Conservation (phyloP, 1,140 invertebrate species). For the Magallana angulata region DNA sequence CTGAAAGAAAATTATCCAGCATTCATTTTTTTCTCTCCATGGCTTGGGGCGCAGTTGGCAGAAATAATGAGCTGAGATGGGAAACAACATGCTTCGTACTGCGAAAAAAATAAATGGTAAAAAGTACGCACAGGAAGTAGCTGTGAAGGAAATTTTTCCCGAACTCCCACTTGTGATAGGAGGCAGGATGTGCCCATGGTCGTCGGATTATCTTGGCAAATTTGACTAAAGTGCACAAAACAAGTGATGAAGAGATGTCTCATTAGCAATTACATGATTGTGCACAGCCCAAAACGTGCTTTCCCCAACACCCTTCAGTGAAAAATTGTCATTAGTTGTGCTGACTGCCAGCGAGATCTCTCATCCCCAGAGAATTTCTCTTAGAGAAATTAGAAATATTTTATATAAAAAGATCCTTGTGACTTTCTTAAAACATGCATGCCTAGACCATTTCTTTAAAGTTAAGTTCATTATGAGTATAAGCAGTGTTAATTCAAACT, state of each 20-base stretch:
- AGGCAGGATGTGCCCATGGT: slow-evolving; percentile 10
- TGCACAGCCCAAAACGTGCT: background rate
- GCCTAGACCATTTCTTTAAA: no score
- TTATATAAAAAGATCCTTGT: no score
- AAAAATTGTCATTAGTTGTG: background rate
- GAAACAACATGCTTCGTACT: background rate
- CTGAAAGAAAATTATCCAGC: background rate
- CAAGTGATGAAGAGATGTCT: slow-evolving; percentile 16
- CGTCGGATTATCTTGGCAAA: slow-evolving; percentile 15
- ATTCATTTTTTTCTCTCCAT: slow-evolving; percentile 5
- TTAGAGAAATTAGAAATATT: background rate
- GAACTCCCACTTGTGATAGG: slow-evolving; percentile 15
- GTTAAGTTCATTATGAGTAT: no score
- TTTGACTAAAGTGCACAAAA: slow-evolving; percentile 30
- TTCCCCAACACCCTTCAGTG: background rate
- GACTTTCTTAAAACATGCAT: no score
- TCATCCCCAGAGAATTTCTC: background rate
- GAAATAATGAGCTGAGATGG: background rate
- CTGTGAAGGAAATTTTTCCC: slow-evolving; percentile 2
- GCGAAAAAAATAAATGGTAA: slow-evolving; percentile 13
- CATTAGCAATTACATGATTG: slow-evolving; percentile 24
- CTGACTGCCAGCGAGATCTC: background rate
- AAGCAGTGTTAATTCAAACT: no score
- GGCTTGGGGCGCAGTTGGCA: background rate
- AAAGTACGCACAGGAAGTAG: slow-evolving; percentile 13